phyloP scores from a whole-genome alignment of 2,797 vertebrate species.

The Prunella strophiata region DNA sequence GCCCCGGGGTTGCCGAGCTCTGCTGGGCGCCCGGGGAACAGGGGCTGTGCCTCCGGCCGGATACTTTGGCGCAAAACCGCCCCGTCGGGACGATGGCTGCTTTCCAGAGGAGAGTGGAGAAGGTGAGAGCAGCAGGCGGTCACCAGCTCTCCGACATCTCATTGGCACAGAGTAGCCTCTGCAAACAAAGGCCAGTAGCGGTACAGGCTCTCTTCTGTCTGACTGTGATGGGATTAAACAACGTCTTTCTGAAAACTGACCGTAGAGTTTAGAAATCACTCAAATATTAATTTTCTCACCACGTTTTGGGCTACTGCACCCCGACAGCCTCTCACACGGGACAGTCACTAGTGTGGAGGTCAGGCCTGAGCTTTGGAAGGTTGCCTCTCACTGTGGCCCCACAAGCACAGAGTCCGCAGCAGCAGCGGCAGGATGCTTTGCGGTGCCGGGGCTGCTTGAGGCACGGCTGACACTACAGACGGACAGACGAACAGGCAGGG shows the following conservation, averaged over 20 bases:
- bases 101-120: background rate
- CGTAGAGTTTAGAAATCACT: background rate
- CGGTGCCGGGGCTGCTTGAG: too few species aligned
- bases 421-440: background rate
- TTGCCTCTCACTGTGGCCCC: background rate
- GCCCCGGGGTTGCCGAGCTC: background rate
- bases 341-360: background rate
- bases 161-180: background rate
- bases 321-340: fast-evolving
- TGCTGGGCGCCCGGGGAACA: background rate
- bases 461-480: background rate
- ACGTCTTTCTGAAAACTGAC: background rate
- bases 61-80: background rate
- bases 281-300: background rate
- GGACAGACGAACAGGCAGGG: background rate
- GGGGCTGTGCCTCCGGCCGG: background rate
- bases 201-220: background rate
- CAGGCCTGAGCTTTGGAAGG: background rate
- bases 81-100: background rate
- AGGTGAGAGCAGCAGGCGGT: background rate
- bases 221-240: background rate
- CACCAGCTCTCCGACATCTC: background rate
- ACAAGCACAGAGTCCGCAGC: background rate
- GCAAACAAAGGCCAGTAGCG: background rate
- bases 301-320: background rate